phyloP scores from a whole-genome alignment of 2,113 vertebrate species.

The Elachura formosa region DNA sequence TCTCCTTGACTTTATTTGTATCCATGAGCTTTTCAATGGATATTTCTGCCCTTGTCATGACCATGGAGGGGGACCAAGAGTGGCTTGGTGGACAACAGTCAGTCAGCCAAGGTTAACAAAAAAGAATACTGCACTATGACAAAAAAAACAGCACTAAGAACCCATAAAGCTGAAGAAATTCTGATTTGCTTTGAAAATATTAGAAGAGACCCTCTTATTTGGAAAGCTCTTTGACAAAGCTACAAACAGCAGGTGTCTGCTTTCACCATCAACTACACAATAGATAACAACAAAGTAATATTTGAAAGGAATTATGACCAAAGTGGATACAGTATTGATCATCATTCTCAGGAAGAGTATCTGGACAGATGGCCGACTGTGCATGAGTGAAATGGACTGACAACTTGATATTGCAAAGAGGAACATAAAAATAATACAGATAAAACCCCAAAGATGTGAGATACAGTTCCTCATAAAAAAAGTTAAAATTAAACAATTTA shows the following conservation, averaged over 20 bases:
- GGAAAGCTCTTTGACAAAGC: not conserved
- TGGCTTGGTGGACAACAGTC: not conserved
- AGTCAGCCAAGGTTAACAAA: not conserved
- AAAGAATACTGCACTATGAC: not conserved
- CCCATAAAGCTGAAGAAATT: not conserved
- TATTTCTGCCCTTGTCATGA: not conserved
- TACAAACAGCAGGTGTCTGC: not conserved
- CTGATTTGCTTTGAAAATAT: not conserved
- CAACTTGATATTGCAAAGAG: not conserved
- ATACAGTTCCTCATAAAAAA: not conserved
- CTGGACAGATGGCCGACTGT: conserved; percentile 24
- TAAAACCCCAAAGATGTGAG: not conserved
- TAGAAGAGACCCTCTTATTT: not conserved
- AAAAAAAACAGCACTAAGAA: not conserved
- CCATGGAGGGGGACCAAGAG: not conserved
- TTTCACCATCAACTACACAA: not conserved
- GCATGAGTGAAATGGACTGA: not conserved
- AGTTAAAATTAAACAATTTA: not conserved
- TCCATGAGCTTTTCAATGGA: not conserved
- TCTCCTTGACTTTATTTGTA: not conserved
- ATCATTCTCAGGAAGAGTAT: not conserved
- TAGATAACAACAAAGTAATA: conserved; percentile 4
- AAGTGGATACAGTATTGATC: not conserved
- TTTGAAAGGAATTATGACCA: not conserved
- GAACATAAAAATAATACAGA: not conserved